These are phyloP conservation scores for Catocala nupta DNA, from an alignment of 2,888 invertebrate genomes.

Conservation along the genomic window DNA sequence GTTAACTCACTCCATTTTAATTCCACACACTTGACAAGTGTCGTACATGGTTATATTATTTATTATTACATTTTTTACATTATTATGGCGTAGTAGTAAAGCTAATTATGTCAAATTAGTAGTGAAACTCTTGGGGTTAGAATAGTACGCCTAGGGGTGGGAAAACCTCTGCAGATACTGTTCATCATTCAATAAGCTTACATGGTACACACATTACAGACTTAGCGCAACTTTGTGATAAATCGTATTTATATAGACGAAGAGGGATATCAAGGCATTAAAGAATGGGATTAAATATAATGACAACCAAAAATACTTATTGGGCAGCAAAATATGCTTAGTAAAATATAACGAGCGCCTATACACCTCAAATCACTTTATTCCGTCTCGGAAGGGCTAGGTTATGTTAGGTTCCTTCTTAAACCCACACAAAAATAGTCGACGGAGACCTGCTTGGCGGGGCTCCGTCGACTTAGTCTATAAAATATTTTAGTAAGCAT, in stretches of 20 bases:
- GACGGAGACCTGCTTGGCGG: no score
- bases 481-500: no score
- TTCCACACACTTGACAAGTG: conserved; percentile 17
- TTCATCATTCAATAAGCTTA: conserved; percentile 1
- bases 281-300: no score
- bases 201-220: neutral
- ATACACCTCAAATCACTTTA: no score
- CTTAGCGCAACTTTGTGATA: neutral
- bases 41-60: conserved; percentile 26
- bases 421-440: no score
- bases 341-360: no score
- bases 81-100: conserved; percentile 56
- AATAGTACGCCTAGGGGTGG: conserved; percentile 14
- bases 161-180: neutral
- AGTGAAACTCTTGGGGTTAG: neutral
- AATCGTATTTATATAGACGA: neutral
- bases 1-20: conserved; percentile 23
- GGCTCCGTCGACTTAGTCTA: no score
- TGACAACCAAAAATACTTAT: no score
- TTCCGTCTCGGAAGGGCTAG: no score
- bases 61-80: conserved; percentile 28
- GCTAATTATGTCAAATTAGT: conserved; percentile 39
- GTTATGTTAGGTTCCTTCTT: no score
- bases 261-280: neutral
- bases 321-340: no score